Conservation (phyloP, 30 jellyfish, hydroid and myxozoan genomes). For the Mastigias papua region DNA sequence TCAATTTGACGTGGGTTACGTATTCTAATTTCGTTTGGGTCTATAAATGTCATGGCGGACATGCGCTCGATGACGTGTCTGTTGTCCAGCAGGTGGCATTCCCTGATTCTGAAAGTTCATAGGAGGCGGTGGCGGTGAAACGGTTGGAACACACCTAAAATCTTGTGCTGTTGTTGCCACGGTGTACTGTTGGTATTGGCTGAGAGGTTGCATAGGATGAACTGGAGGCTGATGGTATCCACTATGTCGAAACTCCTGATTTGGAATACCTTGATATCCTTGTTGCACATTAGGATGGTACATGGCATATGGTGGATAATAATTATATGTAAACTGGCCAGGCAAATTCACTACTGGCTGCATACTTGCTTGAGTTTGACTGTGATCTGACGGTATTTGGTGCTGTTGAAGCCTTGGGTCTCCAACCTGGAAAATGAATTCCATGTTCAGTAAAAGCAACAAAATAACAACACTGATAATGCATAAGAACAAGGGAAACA, state of each 20-base stretch:
- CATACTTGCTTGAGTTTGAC: conserved; percentile 16
- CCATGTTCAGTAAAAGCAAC: not conserved
- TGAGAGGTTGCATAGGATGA: not conserved
- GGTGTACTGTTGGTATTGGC: conserved; percentile 12
- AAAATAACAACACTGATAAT: too few species aligned
- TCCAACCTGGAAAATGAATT: conserved; percentile 11
- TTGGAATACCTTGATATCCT: conserved; percentile 3
- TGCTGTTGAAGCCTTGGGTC: conserved; percentile 20
- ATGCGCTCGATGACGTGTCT: conserved; percentile 4
- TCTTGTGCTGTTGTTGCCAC: conserved; percentile 4
- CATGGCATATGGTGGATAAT: conserved; percentile 43
- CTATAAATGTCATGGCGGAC: conserved; percentile 30
- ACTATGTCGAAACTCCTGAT: conserved; percentile 1
- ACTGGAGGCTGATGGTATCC: not conserved
- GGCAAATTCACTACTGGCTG: conserved; percentile 37
- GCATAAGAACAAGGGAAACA: too few species aligned
- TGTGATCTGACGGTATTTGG: not conserved
- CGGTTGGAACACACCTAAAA: not conserved
- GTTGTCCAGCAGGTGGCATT: conserved; percentile 13
- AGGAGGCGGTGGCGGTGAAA: not conserved
- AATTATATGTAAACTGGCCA: conserved; percentile 23
- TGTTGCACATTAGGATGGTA: conserved; percentile 24
- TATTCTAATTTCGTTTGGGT: conserved; percentile 26
- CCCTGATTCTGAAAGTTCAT: not conserved
- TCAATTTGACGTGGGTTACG: too few species aligned